Conservation (phyloP, 2,113 vertebrate genomes). For the Sisor rabdophorus region DNA sequence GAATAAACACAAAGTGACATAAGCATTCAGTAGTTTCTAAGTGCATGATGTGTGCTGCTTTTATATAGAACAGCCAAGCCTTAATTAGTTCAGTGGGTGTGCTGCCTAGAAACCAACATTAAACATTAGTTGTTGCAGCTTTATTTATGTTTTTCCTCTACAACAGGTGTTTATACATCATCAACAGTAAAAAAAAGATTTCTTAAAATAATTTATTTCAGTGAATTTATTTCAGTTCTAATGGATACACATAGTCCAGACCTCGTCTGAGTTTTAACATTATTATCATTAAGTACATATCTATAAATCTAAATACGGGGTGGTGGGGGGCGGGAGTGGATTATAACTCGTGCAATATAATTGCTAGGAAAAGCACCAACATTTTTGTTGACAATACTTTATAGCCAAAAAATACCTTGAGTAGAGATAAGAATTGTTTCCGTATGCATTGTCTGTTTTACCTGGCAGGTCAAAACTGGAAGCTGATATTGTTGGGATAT, state of each 20-base stretch:
- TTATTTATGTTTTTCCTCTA: neutral
- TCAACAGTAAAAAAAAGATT: neutral
- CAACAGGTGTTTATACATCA: neutral
- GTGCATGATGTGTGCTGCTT: neutral
- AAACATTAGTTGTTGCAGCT: neutral
- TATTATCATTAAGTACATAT: neutral
- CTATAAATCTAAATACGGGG: too few species aligned
- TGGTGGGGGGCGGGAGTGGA: too few species aligned
- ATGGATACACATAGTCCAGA: neutral
- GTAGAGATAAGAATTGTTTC: neutral
- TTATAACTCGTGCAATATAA: too few species aligned
- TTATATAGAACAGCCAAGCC: neutral
- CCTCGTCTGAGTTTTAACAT: neutral
- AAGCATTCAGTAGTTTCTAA: neutral
- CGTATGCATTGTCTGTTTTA: neutral
- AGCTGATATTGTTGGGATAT: neutral
- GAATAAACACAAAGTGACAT: neutral
- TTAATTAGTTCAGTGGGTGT: slow-evolving; percentile 23
- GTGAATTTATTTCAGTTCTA: neutral
- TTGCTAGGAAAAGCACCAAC: neutral
- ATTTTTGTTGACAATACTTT: neutral
- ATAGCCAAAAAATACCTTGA: neutral
- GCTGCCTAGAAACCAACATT: neutral
- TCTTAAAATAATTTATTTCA: neutral
- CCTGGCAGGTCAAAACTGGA: neutral